phyloP scores from a whole-genome alignment of 2,113 vertebrate genomes.

The Hippolais icterina region DNA sequence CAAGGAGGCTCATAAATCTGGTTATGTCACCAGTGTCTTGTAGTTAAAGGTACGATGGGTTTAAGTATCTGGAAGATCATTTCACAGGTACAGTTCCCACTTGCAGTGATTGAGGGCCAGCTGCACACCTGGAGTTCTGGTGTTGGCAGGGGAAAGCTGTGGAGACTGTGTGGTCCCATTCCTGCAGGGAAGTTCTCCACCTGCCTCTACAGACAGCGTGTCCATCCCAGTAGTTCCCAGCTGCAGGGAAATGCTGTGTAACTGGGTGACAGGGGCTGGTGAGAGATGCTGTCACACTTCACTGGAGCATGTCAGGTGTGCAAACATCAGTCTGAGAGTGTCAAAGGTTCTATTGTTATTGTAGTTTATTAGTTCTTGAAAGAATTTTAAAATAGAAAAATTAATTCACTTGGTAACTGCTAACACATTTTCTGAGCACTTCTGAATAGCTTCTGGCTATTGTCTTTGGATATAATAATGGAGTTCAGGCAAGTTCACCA shows the following conservation, averaged over 20 bases:
- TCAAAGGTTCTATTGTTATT: neutral
- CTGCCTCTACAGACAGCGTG: neutral
- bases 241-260: neutral
- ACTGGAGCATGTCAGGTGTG: neutral
- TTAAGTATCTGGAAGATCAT: neutral
- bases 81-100: neutral
- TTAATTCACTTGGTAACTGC: neutral
- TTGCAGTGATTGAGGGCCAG: neutral
- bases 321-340: slow-evolving; percentile 18
- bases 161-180: neutral
- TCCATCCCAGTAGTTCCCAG: neutral
- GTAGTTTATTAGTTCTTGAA: neutral
- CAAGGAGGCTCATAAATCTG: neutral
- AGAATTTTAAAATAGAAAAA: slow-evolving; percentile 22
- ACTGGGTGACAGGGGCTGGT: neutral
- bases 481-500: neutral
- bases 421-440: neutral
- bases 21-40: neutral
- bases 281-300: neutral
- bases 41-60: neutral
- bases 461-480: neutral
- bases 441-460: neutral
- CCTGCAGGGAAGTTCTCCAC: neutral
- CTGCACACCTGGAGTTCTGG: neutral
- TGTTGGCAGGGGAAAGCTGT: neutral